Base-by-base conservation (phyloP, 2,797 vertebrate genomes). In the Gobionotothen gibberifrons region DNA sequence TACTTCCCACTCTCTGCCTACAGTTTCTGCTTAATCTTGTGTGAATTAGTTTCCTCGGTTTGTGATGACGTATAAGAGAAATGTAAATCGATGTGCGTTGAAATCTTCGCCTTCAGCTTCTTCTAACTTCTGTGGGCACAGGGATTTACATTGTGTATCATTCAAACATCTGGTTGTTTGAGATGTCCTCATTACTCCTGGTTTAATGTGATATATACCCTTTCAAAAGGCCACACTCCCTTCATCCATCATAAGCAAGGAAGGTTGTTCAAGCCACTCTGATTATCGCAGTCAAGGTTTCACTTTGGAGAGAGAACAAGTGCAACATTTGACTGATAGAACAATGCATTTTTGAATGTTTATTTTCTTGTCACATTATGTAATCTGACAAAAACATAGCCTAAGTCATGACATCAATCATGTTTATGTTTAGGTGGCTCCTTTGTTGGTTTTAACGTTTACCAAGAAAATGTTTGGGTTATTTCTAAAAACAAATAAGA, bases 161-260 rank as follows among this genome's bases (percentile, higher is more conserved):
- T 89, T 94, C 92, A 93, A 90, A 93, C 93, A 93, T 93, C 90
- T 94, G 92, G 87, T 84, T 92, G 87, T 83, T 81, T 42, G 46
- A 85, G 89, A 82, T 82, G 82, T 81, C 89, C 90, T 94, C 93
- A 93, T 94, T 93, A 93, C 90, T 94, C 87, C 92, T 92, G 89
- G 75, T 93, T 94, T 93, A 95, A 94, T 91, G 89, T 94, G 94
- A 95, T 93, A 84, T 92, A 95, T 92, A 90, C 90, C 92, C 93
- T 93, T 92, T 95, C 94, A 93, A 91, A 93, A 91, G 93, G 91
- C 91, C 92, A 93, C 85, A 81, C 84, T 84, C 83, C 70, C 85
- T 78, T 84, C 90, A 95, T 95, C 88, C 88, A 93, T 95, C 94
- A 93, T 82, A 82, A 49, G 71, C 74, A 69, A 87, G 89, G 83